Percentiles rank a stretch among this genome's conserved stretches.
Conservation (phyloP, 2,888 invertebrate genomes). For the Cistogaster globosa region DNA sequence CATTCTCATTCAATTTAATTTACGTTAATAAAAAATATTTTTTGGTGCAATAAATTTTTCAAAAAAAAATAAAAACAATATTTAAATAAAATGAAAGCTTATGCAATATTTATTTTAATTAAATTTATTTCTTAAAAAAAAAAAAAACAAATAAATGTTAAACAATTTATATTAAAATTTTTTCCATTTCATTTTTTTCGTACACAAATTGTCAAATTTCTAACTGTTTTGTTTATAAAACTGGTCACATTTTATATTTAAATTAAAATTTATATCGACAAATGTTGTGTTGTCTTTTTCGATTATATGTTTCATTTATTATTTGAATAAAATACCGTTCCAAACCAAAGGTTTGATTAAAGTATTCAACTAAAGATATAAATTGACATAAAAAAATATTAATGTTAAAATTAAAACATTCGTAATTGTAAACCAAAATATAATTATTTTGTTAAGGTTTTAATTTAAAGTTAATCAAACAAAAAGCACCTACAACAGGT, state of each 20-base stretch:
- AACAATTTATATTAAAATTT: background rate
- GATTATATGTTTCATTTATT: slow-evolving; percentile 3
- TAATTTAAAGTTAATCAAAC: background rate
- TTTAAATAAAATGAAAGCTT: background rate
- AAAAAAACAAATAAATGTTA: background rate
- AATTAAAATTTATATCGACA: slow-evolving; percentile 31
- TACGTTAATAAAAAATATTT: too few species aligned
- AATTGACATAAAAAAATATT: background rate
- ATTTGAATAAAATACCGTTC: background rate
- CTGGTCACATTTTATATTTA: slow-evolving; percentile 14
- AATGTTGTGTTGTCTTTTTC: background rate
- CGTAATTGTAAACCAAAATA: background rate
- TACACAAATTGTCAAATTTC: background rate
- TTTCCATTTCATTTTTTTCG: background rate
- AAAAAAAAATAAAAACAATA: too few species aligned
- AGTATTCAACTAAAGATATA: background rate
- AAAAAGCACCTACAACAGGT: slow-evolving; percentile 56
- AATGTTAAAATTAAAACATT: background rate
- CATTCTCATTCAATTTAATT: too few species aligned
- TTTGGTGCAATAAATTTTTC: too few species aligned
- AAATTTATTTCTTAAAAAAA: background rate
- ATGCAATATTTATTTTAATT: slow-evolving; percentile 19
- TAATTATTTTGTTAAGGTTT: slow-evolving; percentile 8
- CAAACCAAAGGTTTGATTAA: background rate
- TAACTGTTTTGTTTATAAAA: slow-evolving; percentile 16